phyloP scores from a whole-genome alignment of 2,113 vertebrate genomes.

The Sialia sialis region DNA sequence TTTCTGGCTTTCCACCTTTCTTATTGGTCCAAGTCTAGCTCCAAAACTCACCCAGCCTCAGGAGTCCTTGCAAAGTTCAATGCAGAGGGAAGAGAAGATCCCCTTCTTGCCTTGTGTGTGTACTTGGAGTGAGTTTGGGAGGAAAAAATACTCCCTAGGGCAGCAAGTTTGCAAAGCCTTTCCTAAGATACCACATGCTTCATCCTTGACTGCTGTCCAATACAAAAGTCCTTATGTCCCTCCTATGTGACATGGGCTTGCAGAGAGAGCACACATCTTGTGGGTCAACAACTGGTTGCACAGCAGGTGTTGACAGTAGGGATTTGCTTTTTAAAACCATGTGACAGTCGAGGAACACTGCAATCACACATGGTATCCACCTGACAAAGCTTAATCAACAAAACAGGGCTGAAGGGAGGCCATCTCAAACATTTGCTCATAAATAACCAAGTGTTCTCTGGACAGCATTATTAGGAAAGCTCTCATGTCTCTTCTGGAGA shows the following conservation, averaged over 20 bases:
- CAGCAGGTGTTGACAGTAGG: neutral
- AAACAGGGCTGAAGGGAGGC: neutral
- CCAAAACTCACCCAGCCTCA: neutral
- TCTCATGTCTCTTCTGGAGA: neutral
- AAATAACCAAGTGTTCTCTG: neutral
- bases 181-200: neutral
- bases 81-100: neutral
- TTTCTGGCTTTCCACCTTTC: neutral
- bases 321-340: neutral
- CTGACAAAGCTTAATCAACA: neutral
- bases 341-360: neutral
- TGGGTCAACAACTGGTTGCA: neutral
- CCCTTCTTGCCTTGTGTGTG: neutral
- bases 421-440: neutral
- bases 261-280: neutral
- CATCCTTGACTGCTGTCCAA: neutral
- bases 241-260: neutral
- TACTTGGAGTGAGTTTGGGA: neutral
- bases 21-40: neutral
- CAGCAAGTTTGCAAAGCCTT: neutral
- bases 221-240: neutral
- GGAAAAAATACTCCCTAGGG: neutral
- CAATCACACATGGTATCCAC: neutral
- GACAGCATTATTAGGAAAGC: neutral
- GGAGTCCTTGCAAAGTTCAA: neutral